Percentiles rank a stretch among this genome's conserved stretches.
Evolutionary conservation across 2,113 vertebrate genomes (phyloP).

Genomic region (Orcinus orca): DNA sequence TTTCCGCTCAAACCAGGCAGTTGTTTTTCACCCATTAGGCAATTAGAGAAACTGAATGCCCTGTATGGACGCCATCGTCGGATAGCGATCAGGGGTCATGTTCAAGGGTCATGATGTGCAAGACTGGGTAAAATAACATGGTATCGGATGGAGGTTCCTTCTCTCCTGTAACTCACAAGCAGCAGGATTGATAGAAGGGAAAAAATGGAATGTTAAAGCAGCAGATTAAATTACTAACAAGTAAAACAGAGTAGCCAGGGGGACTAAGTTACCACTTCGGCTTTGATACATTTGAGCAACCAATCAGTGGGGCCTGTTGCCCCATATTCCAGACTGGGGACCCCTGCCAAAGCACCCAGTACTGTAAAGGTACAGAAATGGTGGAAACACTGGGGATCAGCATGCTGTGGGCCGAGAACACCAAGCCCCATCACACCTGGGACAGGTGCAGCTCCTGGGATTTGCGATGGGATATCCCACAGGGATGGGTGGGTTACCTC

Average conservation of each 20-base stretch:
- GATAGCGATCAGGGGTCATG: neutral
- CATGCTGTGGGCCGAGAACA: neutral
- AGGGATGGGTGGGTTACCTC: neutral
- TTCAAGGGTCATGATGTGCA: neutral
- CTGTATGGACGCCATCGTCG: no score
- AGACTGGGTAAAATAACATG: neutral
- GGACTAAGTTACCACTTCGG: neutral
- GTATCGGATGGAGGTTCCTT: neutral
- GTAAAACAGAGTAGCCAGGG: neutral
- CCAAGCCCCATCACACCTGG: neutral
- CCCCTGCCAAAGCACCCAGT: rapidly evolving
- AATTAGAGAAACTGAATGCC: neutral
- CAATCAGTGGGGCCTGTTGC: neutral
- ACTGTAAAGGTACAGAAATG: neutral
- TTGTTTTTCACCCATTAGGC: neutral
- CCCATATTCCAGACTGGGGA: neutral
- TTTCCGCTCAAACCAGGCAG: neutral
- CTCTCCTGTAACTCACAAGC: neutral
- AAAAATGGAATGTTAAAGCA: neutral
- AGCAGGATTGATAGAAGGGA: neutral
- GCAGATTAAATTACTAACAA: neutral
- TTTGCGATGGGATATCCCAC: neutral
- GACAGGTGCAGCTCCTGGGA: neutral
- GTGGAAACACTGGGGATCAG: neutral
- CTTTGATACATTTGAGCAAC: neutral